These are phyloP conservation scores for Solenodon paradoxus DNA, from an alignment of 2,113 vertebrate genomes.

Conservation along the genomic window DNA sequence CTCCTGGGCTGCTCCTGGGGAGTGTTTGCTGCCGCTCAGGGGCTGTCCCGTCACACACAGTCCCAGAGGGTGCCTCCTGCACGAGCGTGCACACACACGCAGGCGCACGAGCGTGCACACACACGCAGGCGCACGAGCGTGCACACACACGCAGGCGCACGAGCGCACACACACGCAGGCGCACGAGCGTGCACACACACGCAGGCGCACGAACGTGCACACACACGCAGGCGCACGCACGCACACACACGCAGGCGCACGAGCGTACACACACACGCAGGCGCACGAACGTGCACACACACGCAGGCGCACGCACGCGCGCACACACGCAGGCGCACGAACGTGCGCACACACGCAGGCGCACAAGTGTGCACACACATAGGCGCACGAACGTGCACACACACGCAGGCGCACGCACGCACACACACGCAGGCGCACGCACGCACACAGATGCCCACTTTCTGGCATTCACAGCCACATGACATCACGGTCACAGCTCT, in stretches of 20 bases:
- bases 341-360: accelerated
- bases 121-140: background rate
- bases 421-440: too few relatives aligned
- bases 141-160: background rate
- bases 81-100: background rate
- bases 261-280: background rate
- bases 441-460: background rate
- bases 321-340: background rate
- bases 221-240: background rate
- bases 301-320: background rate
- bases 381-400: accelerated
- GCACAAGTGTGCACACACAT: background rate
- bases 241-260: background rate
- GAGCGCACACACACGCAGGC: background rate
- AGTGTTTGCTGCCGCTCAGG: background rate
- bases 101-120: too few relatives aligned
- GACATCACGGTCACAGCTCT: background rate
- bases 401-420: accelerated
- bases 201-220: background rate
- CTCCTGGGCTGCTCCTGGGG: background rate
- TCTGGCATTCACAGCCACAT: background rate
- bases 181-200: background rate
- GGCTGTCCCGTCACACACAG: background rate
- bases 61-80: accelerated
- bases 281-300: background rate